A percentile compares a stretch with the other conserved stretches of the same genome.
Evolutionary conservation across 2,888 invertebrate species (phyloP).

Genomic region (Cloeon dipterum): DNA sequence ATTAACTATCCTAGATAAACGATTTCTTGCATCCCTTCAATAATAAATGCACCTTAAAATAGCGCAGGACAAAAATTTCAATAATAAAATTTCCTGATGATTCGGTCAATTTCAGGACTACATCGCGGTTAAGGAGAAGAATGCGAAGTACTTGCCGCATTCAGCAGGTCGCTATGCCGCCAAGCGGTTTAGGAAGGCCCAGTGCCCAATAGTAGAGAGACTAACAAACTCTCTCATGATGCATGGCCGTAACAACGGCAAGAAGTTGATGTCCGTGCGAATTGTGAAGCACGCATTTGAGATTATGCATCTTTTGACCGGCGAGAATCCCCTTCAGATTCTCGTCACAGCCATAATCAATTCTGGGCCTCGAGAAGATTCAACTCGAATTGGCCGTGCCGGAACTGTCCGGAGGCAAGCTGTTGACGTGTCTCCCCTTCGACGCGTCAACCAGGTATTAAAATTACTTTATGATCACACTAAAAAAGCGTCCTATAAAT

Average conservation of each 20-base stretch:
- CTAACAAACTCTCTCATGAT: constrained; percentile 96
- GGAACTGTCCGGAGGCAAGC: constrained; percentile 99
- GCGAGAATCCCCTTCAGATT: constrained; percentile 53
- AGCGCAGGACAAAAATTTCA: too few species aligned
- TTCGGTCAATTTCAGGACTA: constrained; percentile 38
- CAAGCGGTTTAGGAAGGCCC: constrained; percentile 96
- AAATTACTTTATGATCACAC: neutral
- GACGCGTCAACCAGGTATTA: constrained; percentile 79
- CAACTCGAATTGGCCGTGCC: constrained; percentile 97
- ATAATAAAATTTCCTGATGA: constrained; percentile 1
- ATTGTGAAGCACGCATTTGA: constrained; percentile 99
- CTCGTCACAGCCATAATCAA: constrained; percentile 96
- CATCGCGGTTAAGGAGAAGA: constrained; percentile 91
- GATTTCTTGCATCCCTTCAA: too few species aligned
- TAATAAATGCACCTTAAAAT: too few species aligned
- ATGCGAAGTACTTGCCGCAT: constrained; percentile 97
- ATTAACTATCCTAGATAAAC: too few species aligned
- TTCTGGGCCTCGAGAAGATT: constrained; percentile 97
- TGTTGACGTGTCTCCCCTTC: constrained; percentile 93
- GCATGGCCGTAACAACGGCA: constrained; percentile 99
- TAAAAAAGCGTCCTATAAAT: neutral
- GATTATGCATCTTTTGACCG: constrained; percentile 85
- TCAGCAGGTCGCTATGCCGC: constrained; percentile 95
- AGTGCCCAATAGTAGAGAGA: constrained; percentile 98
- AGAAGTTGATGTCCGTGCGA: constrained; percentile 95